Conservation (phyloP, 1,140 invertebrate species). For the Drosophila bocqueti region DNA sequence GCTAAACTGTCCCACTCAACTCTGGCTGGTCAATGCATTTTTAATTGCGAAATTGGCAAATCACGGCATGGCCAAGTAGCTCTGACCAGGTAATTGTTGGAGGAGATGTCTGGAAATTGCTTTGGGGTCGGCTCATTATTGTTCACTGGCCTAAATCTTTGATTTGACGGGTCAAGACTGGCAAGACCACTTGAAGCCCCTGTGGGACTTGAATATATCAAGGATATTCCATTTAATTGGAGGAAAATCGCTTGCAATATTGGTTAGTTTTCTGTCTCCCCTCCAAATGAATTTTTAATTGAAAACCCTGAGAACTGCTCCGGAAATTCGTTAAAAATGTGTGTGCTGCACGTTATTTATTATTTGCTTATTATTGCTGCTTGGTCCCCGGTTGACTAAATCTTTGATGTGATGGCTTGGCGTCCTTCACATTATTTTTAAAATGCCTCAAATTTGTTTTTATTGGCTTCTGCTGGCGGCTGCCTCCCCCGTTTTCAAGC, state of each 20-base stretch:
- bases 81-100: conserved; percentile 12
- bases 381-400: conserved; percentile 25
- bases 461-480: conserved; percentile 26
- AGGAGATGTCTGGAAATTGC: conserved; percentile 24
- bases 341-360: conserved; percentile 10
- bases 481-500: conserved; percentile 15
- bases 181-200: too few species aligned
- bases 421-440: conserved; percentile 56
- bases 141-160: conserved; percentile 6
- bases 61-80: conserved; percentile 7
- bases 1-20: conserved; percentile 45
- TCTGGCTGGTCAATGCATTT: conserved; percentile 53
- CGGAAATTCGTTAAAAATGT: conserved; percentile 21
- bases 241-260: background rate
- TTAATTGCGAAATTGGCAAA: conserved; percentile 64
- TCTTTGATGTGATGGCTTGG: conserved; percentile 40
- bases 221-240: conserved; percentile 1
- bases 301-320: background rate
- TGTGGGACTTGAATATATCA: background rate
- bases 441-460: conserved; percentile 57
- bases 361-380: conserved; percentile 21
- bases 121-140: conserved; percentile 6
- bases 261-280: background rate
- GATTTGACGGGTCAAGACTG: conserved; percentile 7
- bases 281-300: conserved; percentile 15